Evolutionary conservation across 2,113 vertebrate species (phyloP).

Genomic region (Chloroceryle aenea): DNA sequence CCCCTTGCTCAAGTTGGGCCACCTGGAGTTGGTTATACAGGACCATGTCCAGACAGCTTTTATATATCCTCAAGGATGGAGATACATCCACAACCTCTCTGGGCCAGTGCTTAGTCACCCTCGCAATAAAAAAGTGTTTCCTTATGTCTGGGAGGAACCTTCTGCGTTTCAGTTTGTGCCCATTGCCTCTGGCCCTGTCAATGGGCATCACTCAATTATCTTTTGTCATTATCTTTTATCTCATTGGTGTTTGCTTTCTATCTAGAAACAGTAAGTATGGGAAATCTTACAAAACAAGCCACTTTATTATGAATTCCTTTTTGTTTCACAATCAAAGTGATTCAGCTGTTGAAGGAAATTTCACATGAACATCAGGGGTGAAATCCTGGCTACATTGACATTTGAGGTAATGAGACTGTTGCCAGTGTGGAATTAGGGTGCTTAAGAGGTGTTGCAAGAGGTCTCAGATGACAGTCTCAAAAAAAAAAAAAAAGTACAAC

Average conservation of each 20-base stretch:
- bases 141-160: neutral
- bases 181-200: neutral
- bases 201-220: neutral
- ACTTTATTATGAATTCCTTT: neutral
- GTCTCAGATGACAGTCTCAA: neutral
- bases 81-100: neutral
- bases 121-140: neutral
- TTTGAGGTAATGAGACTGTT: neutral
- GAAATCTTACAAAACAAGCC: neutral
- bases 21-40: neutral
- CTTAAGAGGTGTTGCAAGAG: neutral
- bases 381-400: neutral
- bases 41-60: neutral
- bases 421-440: neutral
- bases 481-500: neutral
- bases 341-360: neutral
- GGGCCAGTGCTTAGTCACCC: neutral
- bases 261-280: neutral
- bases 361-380: neutral
- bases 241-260: neutral
- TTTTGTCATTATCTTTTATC: neutral
- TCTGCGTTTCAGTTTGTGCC: neutral
- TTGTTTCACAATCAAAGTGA: neutral
- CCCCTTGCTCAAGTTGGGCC: neutral
- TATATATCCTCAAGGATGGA: neutral